These are phyloP conservation scores for Penelope pileata DNA, from an alignment of 2,113 vertebrate species.

Conservation along the genomic window DNA sequence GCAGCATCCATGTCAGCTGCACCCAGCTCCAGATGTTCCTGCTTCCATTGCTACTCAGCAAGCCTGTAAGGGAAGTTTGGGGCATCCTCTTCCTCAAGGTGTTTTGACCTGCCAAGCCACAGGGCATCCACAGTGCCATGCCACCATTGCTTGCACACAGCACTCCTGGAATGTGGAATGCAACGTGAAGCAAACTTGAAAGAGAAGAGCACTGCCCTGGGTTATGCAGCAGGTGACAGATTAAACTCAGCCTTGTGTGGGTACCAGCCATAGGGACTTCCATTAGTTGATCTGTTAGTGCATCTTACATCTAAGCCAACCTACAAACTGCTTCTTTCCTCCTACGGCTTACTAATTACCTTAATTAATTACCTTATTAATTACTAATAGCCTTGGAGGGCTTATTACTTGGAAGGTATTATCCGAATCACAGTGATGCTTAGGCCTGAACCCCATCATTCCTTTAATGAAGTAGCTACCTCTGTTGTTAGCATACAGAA, in stretches of 20 bases:
- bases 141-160: background rate
- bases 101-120: background rate
- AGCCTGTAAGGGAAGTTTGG: background rate
- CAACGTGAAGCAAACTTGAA: fast-evolving
- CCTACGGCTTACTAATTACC: background rate
- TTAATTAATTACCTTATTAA: too few species aligned
- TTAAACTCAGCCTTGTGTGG: background rate
- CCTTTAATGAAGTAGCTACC: background rate
- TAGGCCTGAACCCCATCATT: background rate
- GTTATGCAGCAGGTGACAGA: background rate
- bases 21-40: background rate
- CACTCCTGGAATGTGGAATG: background rate
- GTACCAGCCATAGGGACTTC: background rate
- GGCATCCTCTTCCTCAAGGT: background rate
- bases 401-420: background rate
- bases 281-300: background rate
- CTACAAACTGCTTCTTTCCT: background rate
- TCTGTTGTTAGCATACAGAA: background rate
- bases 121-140: background rate
- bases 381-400: background rate
- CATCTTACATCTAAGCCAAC: background rate
- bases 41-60: background rate
- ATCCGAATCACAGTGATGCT: background rate
- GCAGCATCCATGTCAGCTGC: background rate
- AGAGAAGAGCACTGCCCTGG: fast-evolving